phyloP scores from a whole-genome alignment of 2,888 invertebrate genomes.

The Nycteola revayana region DNA sequence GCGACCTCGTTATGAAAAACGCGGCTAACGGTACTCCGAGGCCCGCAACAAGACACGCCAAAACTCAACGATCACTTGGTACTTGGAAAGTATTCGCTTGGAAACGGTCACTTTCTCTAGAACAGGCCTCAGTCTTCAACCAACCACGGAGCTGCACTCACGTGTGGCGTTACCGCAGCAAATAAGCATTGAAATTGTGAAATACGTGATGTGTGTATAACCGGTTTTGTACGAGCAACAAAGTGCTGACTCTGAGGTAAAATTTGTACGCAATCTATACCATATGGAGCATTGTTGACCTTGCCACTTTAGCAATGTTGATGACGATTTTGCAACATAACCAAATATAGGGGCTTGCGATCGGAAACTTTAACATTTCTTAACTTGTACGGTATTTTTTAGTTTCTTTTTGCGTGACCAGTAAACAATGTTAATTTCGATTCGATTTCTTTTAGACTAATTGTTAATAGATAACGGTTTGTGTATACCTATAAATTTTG shows the following conservation, averaged over 20 bases:
- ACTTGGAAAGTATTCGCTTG: conserved; percentile 69
- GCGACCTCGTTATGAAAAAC: conserved; percentile 66
- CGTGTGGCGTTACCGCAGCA: conserved; percentile 22
- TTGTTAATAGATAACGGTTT: too few relatives aligned
- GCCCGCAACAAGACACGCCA: conserved; percentile 40
- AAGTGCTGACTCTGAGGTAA: conserved; percentile 35
- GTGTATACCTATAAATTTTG: too few relatives aligned
- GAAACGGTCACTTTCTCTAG: conserved; percentile 75
- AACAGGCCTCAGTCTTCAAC: conserved; percentile 54
- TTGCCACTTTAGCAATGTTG: conserved; percentile 34
- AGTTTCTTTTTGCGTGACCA: conserved; percentile 1
- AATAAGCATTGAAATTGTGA: conserved; percentile 31
- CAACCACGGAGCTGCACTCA: conserved; percentile 40
- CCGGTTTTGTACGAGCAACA: conserved; percentile 27
- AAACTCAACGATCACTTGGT: conserved; percentile 58
- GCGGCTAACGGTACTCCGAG: conserved; percentile 64
- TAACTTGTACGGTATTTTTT: conserved; percentile 9
- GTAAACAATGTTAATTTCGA: too few relatives aligned
- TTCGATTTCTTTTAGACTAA: too few relatives aligned
- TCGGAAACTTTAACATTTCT: conserved; percentile 12
- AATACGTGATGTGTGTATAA: conserved; percentile 37
- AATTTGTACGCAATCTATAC: conserved; percentile 31
- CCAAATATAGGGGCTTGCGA: conserved; percentile 19
- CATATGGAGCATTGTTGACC: conserved; percentile 33
- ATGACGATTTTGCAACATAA: conserved; percentile 26